phyloP scores from a whole-genome alignment of 2,797 vertebrate genomes.

The Oreortyx pictus region DNA sequence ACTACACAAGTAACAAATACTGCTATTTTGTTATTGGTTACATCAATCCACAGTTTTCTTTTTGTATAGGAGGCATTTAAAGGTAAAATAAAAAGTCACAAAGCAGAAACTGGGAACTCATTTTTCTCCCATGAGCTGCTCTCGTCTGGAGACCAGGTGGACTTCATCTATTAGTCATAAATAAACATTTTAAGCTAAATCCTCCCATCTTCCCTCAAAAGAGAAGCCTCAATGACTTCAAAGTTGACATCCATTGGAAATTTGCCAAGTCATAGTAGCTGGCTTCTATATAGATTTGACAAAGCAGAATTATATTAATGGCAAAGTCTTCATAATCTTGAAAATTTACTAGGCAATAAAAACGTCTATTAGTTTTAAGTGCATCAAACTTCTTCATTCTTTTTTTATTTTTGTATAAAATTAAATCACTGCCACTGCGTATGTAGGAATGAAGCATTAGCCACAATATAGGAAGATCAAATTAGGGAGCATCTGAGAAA shows the following conservation, averaged over 20 bases:
- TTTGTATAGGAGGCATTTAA: neutral
- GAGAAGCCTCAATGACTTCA: conserved; percentile 3
- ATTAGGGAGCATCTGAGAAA: neutral
- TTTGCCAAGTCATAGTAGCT: neutral
- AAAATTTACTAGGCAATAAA: neutral
- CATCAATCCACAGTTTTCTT: neutral
- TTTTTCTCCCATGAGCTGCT: neutral
- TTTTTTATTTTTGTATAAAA: neutral
- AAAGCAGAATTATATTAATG: neutral
- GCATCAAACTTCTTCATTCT: neutral
- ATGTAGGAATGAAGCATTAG: neutral
- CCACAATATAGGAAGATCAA: neutral
- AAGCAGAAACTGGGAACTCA: neutral
- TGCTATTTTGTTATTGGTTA: neutral
- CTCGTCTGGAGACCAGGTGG: conserved; percentile 6
- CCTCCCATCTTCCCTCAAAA: neutral
- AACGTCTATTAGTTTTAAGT: neutral
- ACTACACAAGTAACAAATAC: neutral
- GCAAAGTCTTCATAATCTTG: neutral
- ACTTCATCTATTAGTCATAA: conserved; percentile 5
- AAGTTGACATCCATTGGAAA: conserved; percentile 24
- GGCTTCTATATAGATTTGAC: neutral
- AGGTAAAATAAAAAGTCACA: neutral
- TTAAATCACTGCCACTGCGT: neutral
- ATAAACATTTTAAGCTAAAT: conserved; percentile 23